Evolutionary conservation across 2,113 vertebrate genomes (phyloP).

Genomic region (Coptodon bakossiorum): DNA sequence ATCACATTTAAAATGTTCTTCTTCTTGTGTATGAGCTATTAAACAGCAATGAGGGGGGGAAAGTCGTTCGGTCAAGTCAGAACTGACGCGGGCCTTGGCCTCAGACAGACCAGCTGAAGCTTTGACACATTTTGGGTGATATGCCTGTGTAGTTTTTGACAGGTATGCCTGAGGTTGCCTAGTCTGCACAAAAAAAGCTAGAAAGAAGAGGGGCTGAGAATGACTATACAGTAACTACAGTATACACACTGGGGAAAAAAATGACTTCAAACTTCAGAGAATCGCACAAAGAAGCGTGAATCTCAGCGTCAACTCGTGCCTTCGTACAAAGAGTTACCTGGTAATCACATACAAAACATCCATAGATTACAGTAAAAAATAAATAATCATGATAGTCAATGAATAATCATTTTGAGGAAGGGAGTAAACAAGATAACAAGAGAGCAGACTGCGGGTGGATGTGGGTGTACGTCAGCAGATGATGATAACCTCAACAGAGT

Average conservation of each 20-base stretch:
- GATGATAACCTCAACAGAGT: background rate
- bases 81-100: background rate
- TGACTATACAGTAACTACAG: background rate
- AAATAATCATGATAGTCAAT: slow-evolving; percentile 21
- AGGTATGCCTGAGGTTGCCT: background rate
- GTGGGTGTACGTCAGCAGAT: background rate
- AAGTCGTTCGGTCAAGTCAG: background rate
- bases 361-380: slow-evolving; percentile 75
- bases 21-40: slow-evolving; percentile 5
- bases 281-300: slow-evolving; percentile 9
- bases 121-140: background rate
- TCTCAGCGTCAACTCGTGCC: slow-evolving; percentile 29
- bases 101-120: background rate
- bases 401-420: slow-evolving; percentile 22
- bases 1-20: slow-evolving; percentile 31
- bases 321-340: slow-evolving; percentile 61
- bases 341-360: slow-evolving; percentile 80
- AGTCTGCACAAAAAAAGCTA: background rate
- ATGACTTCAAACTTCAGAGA: background rate
- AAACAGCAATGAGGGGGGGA: slow-evolving; percentile 23
- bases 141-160: background rate
- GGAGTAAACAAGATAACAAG: background rate
- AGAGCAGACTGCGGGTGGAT: background rate
- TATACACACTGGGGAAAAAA: background rate
- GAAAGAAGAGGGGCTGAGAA: background rate